Evolutionary conservation across 2,797 vertebrate genomes (phyloP), one percentile per base, ranked within the genome.

Genomic region (Coreius guichenoti): DNA sequence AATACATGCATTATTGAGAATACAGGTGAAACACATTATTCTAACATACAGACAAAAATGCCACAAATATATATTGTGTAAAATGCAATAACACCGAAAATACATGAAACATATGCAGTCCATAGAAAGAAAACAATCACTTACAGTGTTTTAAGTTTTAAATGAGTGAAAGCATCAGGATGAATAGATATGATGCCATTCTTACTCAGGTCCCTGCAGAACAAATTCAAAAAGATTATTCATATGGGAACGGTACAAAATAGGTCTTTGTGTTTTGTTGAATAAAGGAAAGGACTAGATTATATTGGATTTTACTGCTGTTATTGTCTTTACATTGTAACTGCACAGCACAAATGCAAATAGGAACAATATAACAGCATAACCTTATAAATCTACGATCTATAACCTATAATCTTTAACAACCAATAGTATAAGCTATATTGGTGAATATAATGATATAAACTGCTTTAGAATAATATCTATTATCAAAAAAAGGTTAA

Each of bases 131-230:
- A 39, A 63, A 78, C 0, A 58, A 83, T 68, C 80, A 96, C 98
- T 98, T 94, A 99, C 98, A 99, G 89, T 90, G 98, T 96, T 90
- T 96, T 96, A 54, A 99, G 96, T 89, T 96, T 99, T 96, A 99
- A 98, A 92, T 98, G 97, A 43, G 96, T 97, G 93, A 99, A 99
- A 23, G 97, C 96, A 43, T 98, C 97, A 17, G 94, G 97, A 92
- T 99, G 98, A 93, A 99, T 90, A 31, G 98, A 99, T 95, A 99
- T 98, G 93, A 99, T 98, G 19, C 95, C 97, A 49, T 99, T 99
- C 87, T 97, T 96, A 89, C 96, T 98, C 91, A 99, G 91, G 93
- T 99, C 98, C 91, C 98, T 96, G 93, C 0, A 16, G 73, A 87
- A 45, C 86, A 87, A 9, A 86, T 58, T 73, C 9, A 56, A 76